These are phyloP conservation scores for Serripes groenlandicus DNA, from an alignment of 2,888 invertebrate species.

Conservation along the genomic window DNA sequence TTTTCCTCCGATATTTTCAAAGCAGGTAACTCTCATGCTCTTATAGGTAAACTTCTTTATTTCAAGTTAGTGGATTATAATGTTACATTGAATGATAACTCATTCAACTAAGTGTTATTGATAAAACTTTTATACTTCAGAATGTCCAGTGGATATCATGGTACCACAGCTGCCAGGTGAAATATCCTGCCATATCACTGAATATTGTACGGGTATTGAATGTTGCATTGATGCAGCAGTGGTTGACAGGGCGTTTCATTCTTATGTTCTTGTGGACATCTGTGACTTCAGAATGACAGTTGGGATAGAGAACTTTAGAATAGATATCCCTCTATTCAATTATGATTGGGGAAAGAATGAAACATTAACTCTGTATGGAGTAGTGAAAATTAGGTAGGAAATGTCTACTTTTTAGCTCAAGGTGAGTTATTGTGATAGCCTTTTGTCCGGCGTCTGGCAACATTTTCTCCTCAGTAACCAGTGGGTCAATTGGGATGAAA, in stretches of 20 bases:
- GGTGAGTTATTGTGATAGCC: too few species aligned
- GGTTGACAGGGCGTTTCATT: conserved; percentile 61
- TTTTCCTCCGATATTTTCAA: too few species aligned
- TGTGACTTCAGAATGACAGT: conserved; percentile 68
- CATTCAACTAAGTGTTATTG: too few species aligned
- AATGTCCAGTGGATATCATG: conserved; percentile 49
- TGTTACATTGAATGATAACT: too few species aligned
- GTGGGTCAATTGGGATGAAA: too few species aligned
- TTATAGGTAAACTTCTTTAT: too few species aligned
- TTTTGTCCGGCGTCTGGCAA: too few species aligned
- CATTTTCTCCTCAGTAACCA: too few species aligned
- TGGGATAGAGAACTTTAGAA: conserved; percentile 69
- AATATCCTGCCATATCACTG: conserved; percentile 67
- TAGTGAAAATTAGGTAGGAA: conserved; percentile 8
- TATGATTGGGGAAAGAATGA: conserved; percentile 69
- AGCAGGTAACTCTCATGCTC: too few species aligned
- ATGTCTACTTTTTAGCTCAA: too few species aligned
- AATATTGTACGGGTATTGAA: conserved; percentile 71
- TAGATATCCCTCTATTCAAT: conserved; percentile 59
- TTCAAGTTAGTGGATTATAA: too few species aligned
- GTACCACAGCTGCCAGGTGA: conserved; percentile 53
- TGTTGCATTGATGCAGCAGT: conserved; percentile 68
- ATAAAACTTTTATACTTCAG: too few species aligned
- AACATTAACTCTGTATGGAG: conserved; percentile 40
- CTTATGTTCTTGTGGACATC: conserved; percentile 68